These are phyloP conservation scores for Ectropis crepuscularia DNA, from an alignment of 2,888 invertebrate species.

Conservation along the genomic window DNA sequence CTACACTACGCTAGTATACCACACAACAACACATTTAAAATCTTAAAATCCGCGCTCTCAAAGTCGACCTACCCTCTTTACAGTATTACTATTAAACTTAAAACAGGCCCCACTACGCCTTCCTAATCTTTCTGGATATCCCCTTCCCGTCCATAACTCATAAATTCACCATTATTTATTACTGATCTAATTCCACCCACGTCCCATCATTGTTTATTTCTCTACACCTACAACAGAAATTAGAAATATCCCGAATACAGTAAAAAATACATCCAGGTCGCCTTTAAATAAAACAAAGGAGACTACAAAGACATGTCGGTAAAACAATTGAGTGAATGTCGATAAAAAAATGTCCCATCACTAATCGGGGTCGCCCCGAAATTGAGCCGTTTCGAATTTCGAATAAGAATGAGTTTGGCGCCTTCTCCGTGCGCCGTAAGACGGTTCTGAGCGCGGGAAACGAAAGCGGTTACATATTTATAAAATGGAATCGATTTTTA, in stretches of 20 bases:
- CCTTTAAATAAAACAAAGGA: conserved; percentile 83
- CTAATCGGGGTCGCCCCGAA: conserved; percentile 38
- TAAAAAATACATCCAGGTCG: conserved; percentile 72
- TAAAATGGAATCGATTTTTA: conserved; percentile 85
- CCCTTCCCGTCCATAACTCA: conserved; percentile 67
- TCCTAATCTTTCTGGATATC: conserved; percentile 47
- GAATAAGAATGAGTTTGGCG: conserved; percentile 40
- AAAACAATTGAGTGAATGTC: conserved; percentile 77
- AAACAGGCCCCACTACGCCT: conserved; percentile 41
- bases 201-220: conserved; percentile 70
- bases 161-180: conserved; percentile 81
- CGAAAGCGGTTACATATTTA: conserved; percentile 83
- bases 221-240: conserved; percentile 60
- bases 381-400: conserved; percentile 46
- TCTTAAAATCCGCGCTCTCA: too few species aligned
- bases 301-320: conserved; percentile 80
- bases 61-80: not conserved
- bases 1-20: too few species aligned
- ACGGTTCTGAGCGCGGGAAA: conserved; percentile 50
- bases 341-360: conserved; percentile 57
- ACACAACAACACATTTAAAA: too few species aligned
- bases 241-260: conserved; percentile 55
- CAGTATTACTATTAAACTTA: conserved; percentile 48
- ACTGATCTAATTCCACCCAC: conserved; percentile 79
- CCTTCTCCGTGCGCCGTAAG: conserved; percentile 45